phyloP scores from a whole-genome alignment of 92 coral and sea anemone species.

The Nematostella vectensis region DNA sequence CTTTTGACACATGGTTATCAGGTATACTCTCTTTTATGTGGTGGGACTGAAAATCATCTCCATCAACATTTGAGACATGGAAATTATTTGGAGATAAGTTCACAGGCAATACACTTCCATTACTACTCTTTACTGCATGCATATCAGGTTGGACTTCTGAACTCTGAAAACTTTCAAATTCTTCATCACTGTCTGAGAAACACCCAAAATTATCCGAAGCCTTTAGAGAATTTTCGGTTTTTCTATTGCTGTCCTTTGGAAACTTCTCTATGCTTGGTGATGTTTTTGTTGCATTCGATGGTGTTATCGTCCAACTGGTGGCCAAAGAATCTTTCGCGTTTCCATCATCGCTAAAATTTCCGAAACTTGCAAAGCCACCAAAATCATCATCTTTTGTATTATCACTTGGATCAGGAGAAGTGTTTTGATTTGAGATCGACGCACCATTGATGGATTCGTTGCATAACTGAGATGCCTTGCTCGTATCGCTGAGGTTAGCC shows the following conservation, averaged over 20 bases:
- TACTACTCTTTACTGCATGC: too few relatives aligned
- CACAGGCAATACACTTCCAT: too few relatives aligned
- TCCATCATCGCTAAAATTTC: constrained; percentile 5
- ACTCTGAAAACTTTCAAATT: constrained; percentile 28
- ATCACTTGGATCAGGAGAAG: neutral
- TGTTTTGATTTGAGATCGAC: neutral
- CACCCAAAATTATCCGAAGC: neutral
- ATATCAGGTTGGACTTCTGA: neutral
- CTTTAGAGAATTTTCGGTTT: neutral
- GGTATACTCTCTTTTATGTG: neutral
- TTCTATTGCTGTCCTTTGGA: neutral
- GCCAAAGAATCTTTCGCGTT: neutral
- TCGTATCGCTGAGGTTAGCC: constrained; percentile 15
- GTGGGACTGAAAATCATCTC: too few relatives aligned
- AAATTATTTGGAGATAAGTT: too few relatives aligned
- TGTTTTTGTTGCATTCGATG: neutral
- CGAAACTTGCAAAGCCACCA: constrained; percentile 20
- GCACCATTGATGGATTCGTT: neutral
- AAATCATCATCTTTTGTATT: constrained; percentile 13
- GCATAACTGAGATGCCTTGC: neutral
- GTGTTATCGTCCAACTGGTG: neutral
- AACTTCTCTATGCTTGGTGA: neutral
- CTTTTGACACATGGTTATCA: neutral
- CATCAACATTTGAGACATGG: too few relatives aligned
- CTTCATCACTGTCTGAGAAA: constrained; percentile 15